These are phyloP conservation scores for Amphilophus citrinellus DNA, from an alignment of 2,113 vertebrate genomes.

Conservation along the genomic window DNA sequence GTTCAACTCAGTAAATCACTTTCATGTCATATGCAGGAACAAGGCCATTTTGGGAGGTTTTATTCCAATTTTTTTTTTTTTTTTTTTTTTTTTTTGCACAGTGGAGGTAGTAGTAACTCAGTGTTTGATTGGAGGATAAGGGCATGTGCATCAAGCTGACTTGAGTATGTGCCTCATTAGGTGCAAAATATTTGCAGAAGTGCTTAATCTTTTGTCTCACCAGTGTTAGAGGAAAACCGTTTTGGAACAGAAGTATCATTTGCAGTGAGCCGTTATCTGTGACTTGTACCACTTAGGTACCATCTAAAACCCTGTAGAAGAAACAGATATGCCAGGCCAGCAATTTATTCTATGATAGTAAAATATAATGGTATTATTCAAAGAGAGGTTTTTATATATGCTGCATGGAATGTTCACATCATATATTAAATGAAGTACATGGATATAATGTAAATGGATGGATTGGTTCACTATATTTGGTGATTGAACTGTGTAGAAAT, in stretches of 20 bases:
- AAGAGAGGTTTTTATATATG: constrained; percentile 60
- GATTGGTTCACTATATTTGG: constrained; percentile 58
- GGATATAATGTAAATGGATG: constrained; percentile 66
- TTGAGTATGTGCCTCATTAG: constrained; percentile 65
- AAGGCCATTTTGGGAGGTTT: constrained; percentile 50
- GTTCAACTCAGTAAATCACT: constrained; percentile 39
- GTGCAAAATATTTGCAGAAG: constrained; percentile 30
- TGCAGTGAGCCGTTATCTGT: constrained; percentile 10
- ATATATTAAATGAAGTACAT: constrained; percentile 60
- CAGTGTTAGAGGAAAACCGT: constrained; percentile 5
- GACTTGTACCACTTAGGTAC: not conserved
- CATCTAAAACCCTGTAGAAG: constrained; percentile 12
- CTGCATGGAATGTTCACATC: constrained; percentile 78
- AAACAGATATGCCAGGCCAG: not conserved
- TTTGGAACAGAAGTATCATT: constrained; percentile 3
- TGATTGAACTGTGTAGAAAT: constrained; percentile 63
- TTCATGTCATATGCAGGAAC: constrained; percentile 53
- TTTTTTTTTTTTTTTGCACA: constrained; percentile 5
- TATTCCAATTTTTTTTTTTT: not conserved
- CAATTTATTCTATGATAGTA: constrained; percentile 9
- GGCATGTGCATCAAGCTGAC: constrained; percentile 67
- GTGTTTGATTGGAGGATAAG: constrained; percentile 9
- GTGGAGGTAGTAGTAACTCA: constrained; percentile 12
- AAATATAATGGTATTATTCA: constrained; percentile 9
- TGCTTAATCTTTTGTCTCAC: constrained; percentile 29